Evolutionary conservation across 2,113 vertebrate genomes (phyloP), one percentile per base, ranked within the genome.

Genomic region (Brevimyrus niger): DNA sequence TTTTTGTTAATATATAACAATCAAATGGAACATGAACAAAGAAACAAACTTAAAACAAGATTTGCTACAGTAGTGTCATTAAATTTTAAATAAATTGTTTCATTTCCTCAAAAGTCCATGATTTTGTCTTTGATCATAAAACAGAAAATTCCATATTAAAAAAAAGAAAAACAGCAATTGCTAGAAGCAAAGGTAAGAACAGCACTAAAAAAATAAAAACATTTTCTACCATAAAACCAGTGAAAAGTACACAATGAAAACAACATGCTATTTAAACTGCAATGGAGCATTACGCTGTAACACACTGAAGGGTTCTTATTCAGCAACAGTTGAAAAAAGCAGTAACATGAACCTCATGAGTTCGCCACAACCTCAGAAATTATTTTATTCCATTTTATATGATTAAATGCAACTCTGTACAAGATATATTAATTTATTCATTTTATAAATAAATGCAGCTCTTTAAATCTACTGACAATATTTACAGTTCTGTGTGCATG

Each of bases 371-470:
- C 65, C 89, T 84, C 46, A 84, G 38, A 84, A 38, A 51, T 87
- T 82, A 87, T 86, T 87, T 44, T 31, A 82, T 69, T 88, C 80
- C 80, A 46, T 89, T 89, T 94, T 92, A 93, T 91, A 93, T 92
- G 90, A 90, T 88, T 94, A 91, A 90, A 93, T 92, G 95, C 92
- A 94, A 92, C 93, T 88, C 92, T 92, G 93, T 94, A 94, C 91
- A 94, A 94, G 95, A 96, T 96, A 96, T 96, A 96, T 96, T 96
- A 96, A 94, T 95, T 92, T 95, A 92, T 95, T 95, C 94, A 95
- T 94, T 93, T 95, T 92, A 96, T 96, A 96, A 96, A 96, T 96
- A 96, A 95, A 95, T 93, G 94, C 94, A 95, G 93, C 93, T 93
- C 92, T 94, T 90, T 92, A 91, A 91, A 80, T 91, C 88, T 35